A percentile compares a stretch with the other conserved stretches of the same genome.
Conservation (phyloP, 35 echinoderm and acorn worm species). For the Hemicentrotus pulcherrimus region DNA sequence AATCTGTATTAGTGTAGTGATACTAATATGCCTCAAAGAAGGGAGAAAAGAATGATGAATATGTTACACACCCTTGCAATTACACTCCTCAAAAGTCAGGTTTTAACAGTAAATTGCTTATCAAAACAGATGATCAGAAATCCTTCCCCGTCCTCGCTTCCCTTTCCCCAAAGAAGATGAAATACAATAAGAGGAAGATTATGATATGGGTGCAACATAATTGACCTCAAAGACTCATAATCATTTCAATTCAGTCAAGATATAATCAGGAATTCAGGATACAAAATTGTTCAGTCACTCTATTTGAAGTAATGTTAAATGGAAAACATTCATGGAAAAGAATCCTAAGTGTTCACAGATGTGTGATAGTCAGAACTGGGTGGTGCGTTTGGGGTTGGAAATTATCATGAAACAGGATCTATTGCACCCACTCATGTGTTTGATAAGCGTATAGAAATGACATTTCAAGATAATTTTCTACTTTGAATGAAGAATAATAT, state of each 20-base stretch:
- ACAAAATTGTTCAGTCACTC: background rate
- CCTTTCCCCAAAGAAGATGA: background rate
- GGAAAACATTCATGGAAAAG: background rate
- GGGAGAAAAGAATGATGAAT: background rate
- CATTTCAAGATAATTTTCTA: no score
- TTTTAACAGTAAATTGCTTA: background rate
- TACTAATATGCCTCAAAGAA: background rate
- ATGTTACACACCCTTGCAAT: background rate
- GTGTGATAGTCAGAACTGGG: background rate
- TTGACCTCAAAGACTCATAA: background rate
- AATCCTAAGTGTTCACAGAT: background rate
- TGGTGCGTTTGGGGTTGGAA: background rate
- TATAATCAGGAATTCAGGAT: background rate
- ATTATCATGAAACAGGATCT: no score
- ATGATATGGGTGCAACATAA: background rate
- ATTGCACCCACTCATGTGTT: no score
- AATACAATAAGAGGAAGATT: background rate
- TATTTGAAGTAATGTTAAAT: background rate
- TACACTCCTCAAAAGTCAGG: background rate
- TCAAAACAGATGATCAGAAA: background rate
- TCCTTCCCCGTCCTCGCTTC: background rate
- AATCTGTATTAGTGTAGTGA: background rate
- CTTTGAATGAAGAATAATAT: no score
- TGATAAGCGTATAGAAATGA: no score
- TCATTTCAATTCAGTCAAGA: background rate